Base-by-base conservation (phyloP, 2,113 vertebrate species). In the Dasyurus viverrinus region DNA sequence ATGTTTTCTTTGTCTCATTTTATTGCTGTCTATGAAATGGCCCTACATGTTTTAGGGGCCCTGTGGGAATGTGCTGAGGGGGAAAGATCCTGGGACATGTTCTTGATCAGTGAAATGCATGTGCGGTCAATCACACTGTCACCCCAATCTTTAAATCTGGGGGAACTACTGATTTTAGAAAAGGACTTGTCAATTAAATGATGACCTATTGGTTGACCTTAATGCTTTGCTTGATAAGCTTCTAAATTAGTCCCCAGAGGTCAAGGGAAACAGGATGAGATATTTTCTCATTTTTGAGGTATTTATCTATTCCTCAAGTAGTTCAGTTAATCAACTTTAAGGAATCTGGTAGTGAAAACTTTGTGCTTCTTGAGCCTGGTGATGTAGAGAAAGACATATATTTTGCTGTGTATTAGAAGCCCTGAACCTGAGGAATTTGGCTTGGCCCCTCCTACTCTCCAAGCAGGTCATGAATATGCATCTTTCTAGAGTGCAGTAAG, bases 401-500 rank as follows among this genome's bases (percentile, higher is more conserved):
- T 36, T 54, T 26, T 42, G 42, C 46, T 48, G 19, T 22, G 2
- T n/a, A 19, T 25, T 14, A 8, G 36, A 91, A 93, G 52, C 76
- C 24, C n/a, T 84, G 68, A n/a, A 42, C 14, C 53, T 36, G 19
- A 2, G 12, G 47, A 46, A 89, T 46, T 16, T 42, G 46, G 76
- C 46, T 27, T 0, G 46, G 53, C 91, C 8, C 92, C 30, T 91
- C 7, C 2, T 0, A 4, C 93, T 97, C 93, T 90, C 55, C 26
- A n/a, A 0, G 93, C 89, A 23, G 84, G 19, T 60, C 55, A 93
- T 96, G 94, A 95, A 93, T 91, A 94, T 89, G 90, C 97, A n/a
- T 92, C 48, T 89, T 96, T n/a, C 84, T 14, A 96, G 50, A 50
- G 0, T 30, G 53, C 90, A 68, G 0, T 3, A 4, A 48, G 94